phyloP scores from a whole-genome alignment of 1,140 invertebrate genomes.

The Tigriopus japonicus region DNA sequence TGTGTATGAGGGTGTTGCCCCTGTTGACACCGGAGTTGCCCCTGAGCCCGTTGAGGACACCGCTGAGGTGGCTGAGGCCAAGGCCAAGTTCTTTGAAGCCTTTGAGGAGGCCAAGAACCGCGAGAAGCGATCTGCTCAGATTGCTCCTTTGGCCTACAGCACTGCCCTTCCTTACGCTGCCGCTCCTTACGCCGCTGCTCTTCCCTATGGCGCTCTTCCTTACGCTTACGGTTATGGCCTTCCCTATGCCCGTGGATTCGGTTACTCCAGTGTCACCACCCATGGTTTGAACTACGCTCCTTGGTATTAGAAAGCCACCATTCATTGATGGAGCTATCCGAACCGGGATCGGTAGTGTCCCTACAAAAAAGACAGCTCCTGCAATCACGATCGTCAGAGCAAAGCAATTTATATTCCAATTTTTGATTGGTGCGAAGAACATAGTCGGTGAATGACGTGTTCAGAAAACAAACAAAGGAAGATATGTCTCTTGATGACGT shows the following conservation, averaged over 20 bases:
- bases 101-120: background rate
- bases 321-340: background rate
- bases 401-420: too few relatives aligned
- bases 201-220: background rate
- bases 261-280: background rate
- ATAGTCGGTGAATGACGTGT: too few relatives aligned
- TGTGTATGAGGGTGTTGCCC: background rate
- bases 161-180: background rate
- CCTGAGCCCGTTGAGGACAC: slow-evolving; percentile 14
- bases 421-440: too few relatives aligned
- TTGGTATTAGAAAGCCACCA: too few relatives aligned
- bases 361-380: too few relatives aligned
- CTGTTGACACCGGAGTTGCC: background rate
- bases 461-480: too few relatives aligned
- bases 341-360: too few relatives aligned
- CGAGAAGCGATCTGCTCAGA: background rate
- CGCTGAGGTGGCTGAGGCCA: slow-evolving; percentile 11
- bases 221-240: too few relatives aligned
- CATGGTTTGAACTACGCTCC: background rate
- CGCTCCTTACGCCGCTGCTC: slow-evolving; percentile 18
- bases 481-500: too few relatives aligned
- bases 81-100: slow-evolving; percentile 1
- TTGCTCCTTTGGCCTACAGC: background rate
- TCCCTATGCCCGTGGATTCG: background rate
- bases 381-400: slow-evolving; percentile 1